These are phyloP conservation scores for Dromiciops gliroides DNA, from an alignment of 2,113 vertebrate species.

Conservation along the genomic window DNA sequence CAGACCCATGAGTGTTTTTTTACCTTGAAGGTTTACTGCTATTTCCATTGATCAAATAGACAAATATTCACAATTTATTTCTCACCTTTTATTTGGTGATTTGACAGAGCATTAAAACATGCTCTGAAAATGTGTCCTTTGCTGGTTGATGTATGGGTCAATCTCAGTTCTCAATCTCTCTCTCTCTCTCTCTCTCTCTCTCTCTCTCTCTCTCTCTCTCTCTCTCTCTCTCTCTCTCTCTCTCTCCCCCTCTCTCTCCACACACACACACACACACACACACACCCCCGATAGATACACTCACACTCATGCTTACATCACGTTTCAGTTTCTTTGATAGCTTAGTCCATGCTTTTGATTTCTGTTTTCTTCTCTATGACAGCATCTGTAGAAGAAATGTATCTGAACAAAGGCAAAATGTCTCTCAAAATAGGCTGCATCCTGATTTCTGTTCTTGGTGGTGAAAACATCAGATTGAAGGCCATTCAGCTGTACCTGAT, in stretches of 20 bases:
- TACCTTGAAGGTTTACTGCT: neutral
- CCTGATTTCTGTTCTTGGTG: constrained; percentile 54
- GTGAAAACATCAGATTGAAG: constrained; percentile 67
- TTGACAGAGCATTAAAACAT: constrained; percentile 60
- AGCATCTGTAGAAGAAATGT: constrained; percentile 70
- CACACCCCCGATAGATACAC: neutral
- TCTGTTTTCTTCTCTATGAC: constrained; percentile 59
- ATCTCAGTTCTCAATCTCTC: constrained; percentile 8
- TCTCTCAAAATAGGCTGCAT: constrained; percentile 59
- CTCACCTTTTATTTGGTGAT: constrained; percentile 39
- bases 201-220: neutral
- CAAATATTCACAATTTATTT: neutral
- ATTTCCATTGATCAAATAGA: constrained; percentile 42
- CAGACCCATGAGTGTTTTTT: constrained; percentile 10
- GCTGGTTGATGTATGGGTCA: constrained; percentile 33
- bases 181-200: neutral
- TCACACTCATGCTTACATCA: constrained; percentile 47
- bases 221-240: neutral
- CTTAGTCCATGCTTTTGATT: constrained; percentile 58
- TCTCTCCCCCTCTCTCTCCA: neutral
- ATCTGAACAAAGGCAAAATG: constrained; percentile 68
- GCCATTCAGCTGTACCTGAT: constrained; percentile 58
- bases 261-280: no score
- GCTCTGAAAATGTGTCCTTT: constrained; percentile 53
- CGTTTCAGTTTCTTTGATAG: constrained; percentile 59